Conservation (phyloP, 2,888 invertebrate genomes). For the Eupithecia centaureata region DNA sequence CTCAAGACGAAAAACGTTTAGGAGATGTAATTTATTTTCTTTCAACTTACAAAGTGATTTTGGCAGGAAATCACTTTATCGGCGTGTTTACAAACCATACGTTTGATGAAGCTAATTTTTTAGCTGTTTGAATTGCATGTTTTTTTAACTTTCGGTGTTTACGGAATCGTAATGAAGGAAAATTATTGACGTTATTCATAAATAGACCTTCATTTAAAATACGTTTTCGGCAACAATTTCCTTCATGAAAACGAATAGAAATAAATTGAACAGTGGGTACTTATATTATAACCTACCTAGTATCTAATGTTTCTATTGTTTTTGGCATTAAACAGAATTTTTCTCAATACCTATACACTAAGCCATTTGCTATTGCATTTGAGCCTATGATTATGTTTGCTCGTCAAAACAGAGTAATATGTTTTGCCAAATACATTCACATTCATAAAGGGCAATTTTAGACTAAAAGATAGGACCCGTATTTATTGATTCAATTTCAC, state of each 20-base stretch:
- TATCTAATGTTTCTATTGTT: no score
- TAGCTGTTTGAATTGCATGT: not conserved
- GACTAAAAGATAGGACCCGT: not conserved
- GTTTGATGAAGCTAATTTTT: slow-evolving; percentile 27
- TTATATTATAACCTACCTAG: no score
- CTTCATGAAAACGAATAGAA: no score
- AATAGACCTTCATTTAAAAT: no score
- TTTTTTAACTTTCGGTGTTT: not conserved
- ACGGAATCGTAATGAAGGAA: not conserved
- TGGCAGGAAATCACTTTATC: slow-evolving; percentile 42
- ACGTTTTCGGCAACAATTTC: no score
- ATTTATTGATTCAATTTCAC: slow-evolving; percentile 16
- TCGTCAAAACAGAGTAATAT: no score
- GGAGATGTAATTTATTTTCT: slow-evolving; percentile 47
- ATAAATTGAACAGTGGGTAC: no score
- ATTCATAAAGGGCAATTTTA: not conserved
- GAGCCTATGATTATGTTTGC: no score
- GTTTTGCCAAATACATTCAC: no score
- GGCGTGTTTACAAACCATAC: slow-evolving; percentile 28
- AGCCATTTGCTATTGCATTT: no score
- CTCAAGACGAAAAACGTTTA: slow-evolving; percentile 43
- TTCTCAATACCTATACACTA: no score
- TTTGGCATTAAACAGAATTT: no score
- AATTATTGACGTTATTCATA: not conserved
- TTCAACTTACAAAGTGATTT: slow-evolving; percentile 41